phyloP scores from a whole-genome alignment of 2,888 invertebrate species.

The Prionchulus punctatus region DNA sequence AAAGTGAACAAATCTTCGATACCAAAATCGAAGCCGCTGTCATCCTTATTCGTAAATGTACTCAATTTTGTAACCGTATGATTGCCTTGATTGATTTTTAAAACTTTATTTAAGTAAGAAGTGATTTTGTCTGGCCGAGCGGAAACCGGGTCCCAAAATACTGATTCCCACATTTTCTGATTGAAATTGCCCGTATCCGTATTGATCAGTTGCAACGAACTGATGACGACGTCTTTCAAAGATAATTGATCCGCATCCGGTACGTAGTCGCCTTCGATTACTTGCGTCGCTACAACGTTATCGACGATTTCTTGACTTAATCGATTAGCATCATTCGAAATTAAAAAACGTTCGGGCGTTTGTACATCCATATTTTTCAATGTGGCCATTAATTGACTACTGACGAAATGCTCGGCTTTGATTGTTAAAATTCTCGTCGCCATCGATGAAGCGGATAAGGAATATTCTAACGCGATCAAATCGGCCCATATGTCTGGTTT shows the following conservation, averaged over 20 bases:
- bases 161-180: slow-evolving; percentile 5
- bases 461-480: not conserved
- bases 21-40: not conserved
- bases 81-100: not conserved
- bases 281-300: not conserved
- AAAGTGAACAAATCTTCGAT: not conserved
- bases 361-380: not conserved
- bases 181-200: not conserved
- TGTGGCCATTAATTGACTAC: not conserved
- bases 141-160: not conserved
- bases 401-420: not conserved
- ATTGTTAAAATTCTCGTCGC: not conserved
- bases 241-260: slow-evolving; percentile 2
- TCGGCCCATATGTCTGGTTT: not conserved
- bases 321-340: not conserved
- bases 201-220: not conserved
- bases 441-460: not conserved
- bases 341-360: not conserved
- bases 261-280: slow-evolving; percentile 4
- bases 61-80: not conserved
- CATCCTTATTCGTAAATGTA: not conserved
- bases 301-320: not conserved
- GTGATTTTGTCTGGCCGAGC: slow-evolving; percentile 6
- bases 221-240: not conserved
- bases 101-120: not conserved